These are phyloP conservation scores for Brachyopa scutellaris DNA, from an alignment of 2,888 invertebrate genomes.

Conservation along the genomic window DNA sequence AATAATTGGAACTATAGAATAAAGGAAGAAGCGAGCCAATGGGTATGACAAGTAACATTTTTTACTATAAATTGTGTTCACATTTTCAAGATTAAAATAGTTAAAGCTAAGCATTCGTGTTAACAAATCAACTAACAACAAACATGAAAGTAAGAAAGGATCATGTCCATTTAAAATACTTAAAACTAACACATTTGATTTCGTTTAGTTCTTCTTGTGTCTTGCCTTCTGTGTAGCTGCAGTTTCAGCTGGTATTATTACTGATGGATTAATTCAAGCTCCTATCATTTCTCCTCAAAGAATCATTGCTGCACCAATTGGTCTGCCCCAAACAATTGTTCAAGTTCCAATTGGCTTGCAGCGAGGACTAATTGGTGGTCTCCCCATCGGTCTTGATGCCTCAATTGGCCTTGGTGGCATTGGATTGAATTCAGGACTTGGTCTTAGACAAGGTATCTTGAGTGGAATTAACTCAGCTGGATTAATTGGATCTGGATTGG, in stretches of 20 bases:
- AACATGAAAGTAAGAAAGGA: conserved; percentile 28
- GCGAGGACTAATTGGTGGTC: neutral
- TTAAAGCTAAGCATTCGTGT: neutral
- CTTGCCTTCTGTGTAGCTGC: neutral
- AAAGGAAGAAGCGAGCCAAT: neutral
- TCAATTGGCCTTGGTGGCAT: too few relatives aligned
- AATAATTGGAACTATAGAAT: too few relatives aligned
- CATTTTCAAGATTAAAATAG: conserved; percentile 1
- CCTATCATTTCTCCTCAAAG: too few relatives aligned
- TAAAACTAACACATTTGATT: neutral
- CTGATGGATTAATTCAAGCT: neutral
- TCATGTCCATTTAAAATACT: neutral
- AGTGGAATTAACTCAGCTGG: neutral
- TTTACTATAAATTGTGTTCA: conserved; percentile 32
- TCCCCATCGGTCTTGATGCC: too few relatives aligned
- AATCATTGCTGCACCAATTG: too few relatives aligned
- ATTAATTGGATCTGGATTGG: neutral
- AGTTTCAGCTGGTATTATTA: neutral
- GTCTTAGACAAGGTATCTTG: conserved; percentile 4
- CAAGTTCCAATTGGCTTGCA: neutral
- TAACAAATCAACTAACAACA: neutral
- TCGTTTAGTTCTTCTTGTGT: neutral
- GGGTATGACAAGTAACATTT: neutral
- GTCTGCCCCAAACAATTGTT: neutral
- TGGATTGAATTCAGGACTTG: neutral